Percentiles rank a stretch among this genome's conserved stretches.
These are phyloP conservation scores for Diachrysia chrysitis DNA, from an alignment of 2,888 invertebrate genomes.

Conservation along the genomic window DNA sequence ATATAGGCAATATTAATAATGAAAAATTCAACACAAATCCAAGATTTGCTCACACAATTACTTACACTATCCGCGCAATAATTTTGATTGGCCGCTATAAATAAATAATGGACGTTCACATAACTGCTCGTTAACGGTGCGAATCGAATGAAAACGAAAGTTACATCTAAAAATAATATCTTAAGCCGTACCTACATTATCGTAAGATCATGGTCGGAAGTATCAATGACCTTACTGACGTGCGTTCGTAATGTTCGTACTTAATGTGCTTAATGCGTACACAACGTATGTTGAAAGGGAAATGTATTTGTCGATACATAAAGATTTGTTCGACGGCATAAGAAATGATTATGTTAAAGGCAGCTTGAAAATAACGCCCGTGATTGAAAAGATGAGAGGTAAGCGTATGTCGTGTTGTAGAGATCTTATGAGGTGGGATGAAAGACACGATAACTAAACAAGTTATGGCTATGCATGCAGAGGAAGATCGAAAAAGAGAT, in stretches of 20 bases:
- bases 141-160: slow-evolving; percentile 58
- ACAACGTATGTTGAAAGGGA: not conserved
- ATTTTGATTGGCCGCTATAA: not conserved
- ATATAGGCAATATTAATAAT: no score
- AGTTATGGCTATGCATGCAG: no score
- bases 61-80: not conserved
- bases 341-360: no score
- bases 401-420: no score
- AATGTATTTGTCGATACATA: not conserved
- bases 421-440: no score
- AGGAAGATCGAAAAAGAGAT: no score
- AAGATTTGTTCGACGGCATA: not conserved
- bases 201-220: slow-evolving; percentile 15
- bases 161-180: slow-evolving; percentile 43
- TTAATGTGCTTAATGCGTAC: slow-evolving; percentile 7
- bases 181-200: slow-evolving; percentile 26
- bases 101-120: slow-evolving; percentile 20
- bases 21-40: no score
- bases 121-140: slow-evolving; percentile 32
- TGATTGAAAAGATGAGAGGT: no score
- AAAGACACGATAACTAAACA: no score
- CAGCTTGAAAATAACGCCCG: no score
- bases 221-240: slow-evolving; percentile 29
- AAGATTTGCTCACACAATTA: not conserved
- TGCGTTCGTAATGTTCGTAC: slow-evolving; percentile 12